Conservation (phyloP, 2,888 invertebrate species). For the Leptopterna dolabrata region DNA sequence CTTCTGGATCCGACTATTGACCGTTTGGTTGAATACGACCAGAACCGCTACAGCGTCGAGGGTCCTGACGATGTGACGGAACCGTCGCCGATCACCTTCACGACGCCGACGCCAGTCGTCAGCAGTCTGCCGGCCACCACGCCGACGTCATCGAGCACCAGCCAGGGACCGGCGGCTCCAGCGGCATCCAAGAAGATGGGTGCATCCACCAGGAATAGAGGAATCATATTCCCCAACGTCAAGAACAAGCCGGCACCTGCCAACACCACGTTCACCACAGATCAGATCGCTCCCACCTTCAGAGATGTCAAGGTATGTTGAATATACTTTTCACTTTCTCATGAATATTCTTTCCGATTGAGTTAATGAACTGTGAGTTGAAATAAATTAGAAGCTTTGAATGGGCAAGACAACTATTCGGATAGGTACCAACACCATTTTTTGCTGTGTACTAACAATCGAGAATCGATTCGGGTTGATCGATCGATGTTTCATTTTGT, state of each 20-base stretch:
- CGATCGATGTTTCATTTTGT: no score
- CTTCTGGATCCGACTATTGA: slow-evolving; percentile 83
- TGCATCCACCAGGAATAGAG: slow-evolving; percentile 76
- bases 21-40: slow-evolving; percentile 66
- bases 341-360: no score
- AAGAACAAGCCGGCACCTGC: slow-evolving; percentile 89
- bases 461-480: no score
- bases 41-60: slow-evolving; percentile 67
- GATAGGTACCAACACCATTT: no score
- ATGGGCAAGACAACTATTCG: no score
- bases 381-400: no score
- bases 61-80: slow-evolving; percentile 61
- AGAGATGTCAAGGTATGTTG: slow-evolving; percentile 85
- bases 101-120: slow-evolving; percentile 62
- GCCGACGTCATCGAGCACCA: slow-evolving; percentile 41
- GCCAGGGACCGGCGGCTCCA: slow-evolving; percentile 13
- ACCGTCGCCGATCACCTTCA: slow-evolving; percentile 62
- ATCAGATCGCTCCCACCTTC: slow-evolving; percentile 76
- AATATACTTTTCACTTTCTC: background rate
- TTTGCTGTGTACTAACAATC: no score
- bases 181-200: slow-evolving; percentile 30
- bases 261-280: slow-evolving; percentile 85
- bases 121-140: slow-evolving; percentile 55
- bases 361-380: no score
- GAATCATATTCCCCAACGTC: slow-evolving; percentile 90